Evolutionary conservation across 2,113 vertebrate species (phyloP).

Genomic region (Hippocampus abdominalis): DNA sequence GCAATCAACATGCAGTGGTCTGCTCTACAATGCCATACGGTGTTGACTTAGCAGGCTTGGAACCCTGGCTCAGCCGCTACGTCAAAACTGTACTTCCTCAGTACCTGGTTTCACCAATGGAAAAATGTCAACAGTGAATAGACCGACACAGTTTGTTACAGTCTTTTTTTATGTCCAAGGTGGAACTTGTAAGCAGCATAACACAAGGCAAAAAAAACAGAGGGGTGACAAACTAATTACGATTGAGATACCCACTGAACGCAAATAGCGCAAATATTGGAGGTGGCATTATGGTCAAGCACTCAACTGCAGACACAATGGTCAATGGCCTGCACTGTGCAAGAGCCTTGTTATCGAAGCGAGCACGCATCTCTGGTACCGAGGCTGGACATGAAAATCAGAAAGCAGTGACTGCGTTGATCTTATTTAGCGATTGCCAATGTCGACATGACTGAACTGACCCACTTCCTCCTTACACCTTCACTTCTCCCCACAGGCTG

Average conservation of each 20-base stretch:
- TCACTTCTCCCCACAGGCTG: conserved; percentile 35
- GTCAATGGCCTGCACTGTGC: conserved; percentile 32
- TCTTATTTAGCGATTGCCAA: not conserved
- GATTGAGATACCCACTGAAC: conserved; percentile 16
- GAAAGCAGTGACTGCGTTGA: not conserved
- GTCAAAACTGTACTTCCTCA: too few species aligned
- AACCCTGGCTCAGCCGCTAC: too few species aligned
- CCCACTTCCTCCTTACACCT: conserved; percentile 24
- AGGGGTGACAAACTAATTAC: conserved; percentile 32
- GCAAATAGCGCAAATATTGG: conserved; percentile 34
- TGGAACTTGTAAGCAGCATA: not conserved
- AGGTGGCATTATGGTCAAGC: conserved; percentile 34
- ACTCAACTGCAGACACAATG: conserved; percentile 43
- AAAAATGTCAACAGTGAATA: too few species aligned
- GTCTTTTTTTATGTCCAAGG: not conserved
- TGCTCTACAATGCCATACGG: too few species aligned
- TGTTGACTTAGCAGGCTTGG: too few species aligned
- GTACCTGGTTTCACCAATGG: too few species aligned
- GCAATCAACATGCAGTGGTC: too few species aligned
- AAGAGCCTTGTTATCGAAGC: conserved; percentile 9
- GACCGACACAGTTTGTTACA: not conserved
- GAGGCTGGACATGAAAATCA: not conserved
- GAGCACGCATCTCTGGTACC: conserved; percentile 22
- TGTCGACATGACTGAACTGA: conserved; percentile 18
- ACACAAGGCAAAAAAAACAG: not conserved